Evolutionary conservation across 2,113 vertebrate species (phyloP).

Genomic region (Daphoenositta chrysoptera): DNA sequence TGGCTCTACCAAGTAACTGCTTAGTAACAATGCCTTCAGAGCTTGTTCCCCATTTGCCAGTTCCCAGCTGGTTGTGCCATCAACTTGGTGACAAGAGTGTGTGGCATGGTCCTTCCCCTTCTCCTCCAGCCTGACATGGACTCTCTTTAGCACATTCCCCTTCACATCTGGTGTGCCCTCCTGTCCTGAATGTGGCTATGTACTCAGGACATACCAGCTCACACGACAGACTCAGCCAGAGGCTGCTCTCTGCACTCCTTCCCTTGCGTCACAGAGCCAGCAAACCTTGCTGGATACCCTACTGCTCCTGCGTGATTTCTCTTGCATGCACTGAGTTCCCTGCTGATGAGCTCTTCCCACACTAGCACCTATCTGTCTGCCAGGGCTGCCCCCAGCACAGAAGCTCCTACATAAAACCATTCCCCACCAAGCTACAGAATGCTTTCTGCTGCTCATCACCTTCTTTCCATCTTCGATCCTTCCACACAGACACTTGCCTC

Average conservation of each 20-base stretch:
- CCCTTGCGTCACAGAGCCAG: neutral
- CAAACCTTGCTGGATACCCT: neutral
- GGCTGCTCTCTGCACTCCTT: neutral
- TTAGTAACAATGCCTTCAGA: neutral
- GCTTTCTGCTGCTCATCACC: neutral
- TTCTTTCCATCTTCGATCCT: neutral
- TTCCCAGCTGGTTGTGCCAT: neutral
- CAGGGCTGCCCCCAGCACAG: neutral
- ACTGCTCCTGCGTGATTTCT: neutral
- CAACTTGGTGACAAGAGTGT: neutral
- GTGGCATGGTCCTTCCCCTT: neutral
- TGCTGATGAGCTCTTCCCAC: neutral
- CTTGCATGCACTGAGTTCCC: neutral
- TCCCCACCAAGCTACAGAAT: neutral
- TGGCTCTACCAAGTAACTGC: neutral
- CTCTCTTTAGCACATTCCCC: neutral
- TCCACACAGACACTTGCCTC: neutral
- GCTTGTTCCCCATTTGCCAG: neutral
- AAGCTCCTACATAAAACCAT: neutral
- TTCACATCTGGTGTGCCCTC: neutral
- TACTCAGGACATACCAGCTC: neutral
- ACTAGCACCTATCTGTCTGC: neutral
- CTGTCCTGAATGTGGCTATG: neutral
- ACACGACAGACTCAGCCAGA: neutral
- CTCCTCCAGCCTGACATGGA: neutral